Evolutionary conservation across 2,113 vertebrate species (phyloP), one percentile per base, ranked within the genome.

Genomic region (Thunnus maccoyii): DNA sequence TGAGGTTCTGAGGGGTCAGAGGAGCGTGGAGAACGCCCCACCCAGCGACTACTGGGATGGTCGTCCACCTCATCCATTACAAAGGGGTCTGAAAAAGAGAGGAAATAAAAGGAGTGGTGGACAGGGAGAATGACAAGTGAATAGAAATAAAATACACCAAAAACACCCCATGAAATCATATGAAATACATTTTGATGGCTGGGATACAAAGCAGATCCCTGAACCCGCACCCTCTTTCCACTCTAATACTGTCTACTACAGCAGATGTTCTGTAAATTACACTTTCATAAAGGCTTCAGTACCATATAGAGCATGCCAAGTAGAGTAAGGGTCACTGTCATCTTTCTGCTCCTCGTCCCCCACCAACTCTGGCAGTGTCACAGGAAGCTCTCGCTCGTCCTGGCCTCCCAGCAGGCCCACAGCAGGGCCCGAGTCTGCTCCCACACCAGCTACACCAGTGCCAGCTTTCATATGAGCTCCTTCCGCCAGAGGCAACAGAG

Each of bases 11-110:
- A 88, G 46, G 94, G 83, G 22, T 85, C 91, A 0, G 86, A 85
- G 0, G 94, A 94, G 63, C 94, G 94, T 1, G 95, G 94, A 0
- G 95, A 96, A 68, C 97, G 97, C 13, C 88, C 88, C 22, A 90
- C 93, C 13, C 95, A 95, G 54, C 94, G 95, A 47, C 89, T 81
- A 16, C 84, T 89, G 47, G 93, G 91, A 75, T 95, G 93, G 78
- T 96, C 95, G 17, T 95, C 94, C 0, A 83, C 75, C 76, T 96
- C 91, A 47, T 96, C 94, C 0, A 86, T 75, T 20, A 92, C 93
- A 44, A 90, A 91, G 2, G 92, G 93, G 46, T 94, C 95, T 95
- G 72, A 63, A 79, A 82, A 2, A 8, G 44, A 82, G 48, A 79
- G n/a, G 8, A 69, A 41, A 41, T 41, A 46, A 41, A n/a, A 44